A percentile compares a stretch with the other conserved stretches of the same genome.
These are phyloP conservation scores for Drosophila teissieri DNA, from an alignment of 1,140 invertebrate species.

Conservation along the genomic window DNA sequence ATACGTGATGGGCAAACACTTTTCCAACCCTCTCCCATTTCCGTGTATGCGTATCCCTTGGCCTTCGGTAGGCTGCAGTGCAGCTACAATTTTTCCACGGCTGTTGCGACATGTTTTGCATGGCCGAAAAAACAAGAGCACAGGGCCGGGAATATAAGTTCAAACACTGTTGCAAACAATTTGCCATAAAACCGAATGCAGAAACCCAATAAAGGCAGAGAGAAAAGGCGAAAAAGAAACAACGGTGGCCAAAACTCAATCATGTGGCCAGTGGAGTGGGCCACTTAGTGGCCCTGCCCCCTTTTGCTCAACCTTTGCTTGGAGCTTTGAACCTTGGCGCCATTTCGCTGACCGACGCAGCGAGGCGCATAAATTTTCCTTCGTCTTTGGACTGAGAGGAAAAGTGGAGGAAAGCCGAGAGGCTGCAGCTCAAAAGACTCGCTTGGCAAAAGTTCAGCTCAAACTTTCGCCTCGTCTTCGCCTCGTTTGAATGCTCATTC, in stretches of 20 bases:
- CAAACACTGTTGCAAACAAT: conserved; percentile 70
- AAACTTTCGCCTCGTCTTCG: conserved; percentile 51
- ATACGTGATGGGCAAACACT: conserved; percentile 49
- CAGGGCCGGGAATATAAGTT: conserved; percentile 14
- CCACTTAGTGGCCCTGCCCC: conserved; percentile 53
- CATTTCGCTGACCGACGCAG: conserved; percentile 71
- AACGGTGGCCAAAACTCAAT: conserved; percentile 52
- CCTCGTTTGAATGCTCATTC: conserved; percentile 16
- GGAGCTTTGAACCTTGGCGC: conserved; percentile 78
- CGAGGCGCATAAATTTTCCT: conserved; percentile 69
- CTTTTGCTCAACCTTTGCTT: conserved; percentile 27
- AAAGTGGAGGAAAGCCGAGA: background rate
- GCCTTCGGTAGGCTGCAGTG: conserved; percentile 48
- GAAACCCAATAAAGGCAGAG: conserved; percentile 13
- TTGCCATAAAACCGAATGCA: conserved; percentile 77
- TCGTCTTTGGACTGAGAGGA: conserved; percentile 15
- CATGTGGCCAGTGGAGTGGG: conserved; percentile 38
- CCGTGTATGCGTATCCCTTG: conserved; percentile 17
- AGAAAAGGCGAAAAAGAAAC: background rate
- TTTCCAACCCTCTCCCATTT: conserved; percentile 7
- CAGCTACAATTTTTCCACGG: conserved; percentile 54
- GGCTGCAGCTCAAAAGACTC: conserved; percentile 52
- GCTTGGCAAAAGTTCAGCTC: conserved; percentile 54
- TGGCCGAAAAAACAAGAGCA: conserved; percentile 48
- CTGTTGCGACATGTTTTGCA: conserved; percentile 66